Evolutionary conservation across 1,140 invertebrate species (phyloP), one percentile per base, ranked within the genome.

Genomic region (Drosophila bocqueti): DNA sequence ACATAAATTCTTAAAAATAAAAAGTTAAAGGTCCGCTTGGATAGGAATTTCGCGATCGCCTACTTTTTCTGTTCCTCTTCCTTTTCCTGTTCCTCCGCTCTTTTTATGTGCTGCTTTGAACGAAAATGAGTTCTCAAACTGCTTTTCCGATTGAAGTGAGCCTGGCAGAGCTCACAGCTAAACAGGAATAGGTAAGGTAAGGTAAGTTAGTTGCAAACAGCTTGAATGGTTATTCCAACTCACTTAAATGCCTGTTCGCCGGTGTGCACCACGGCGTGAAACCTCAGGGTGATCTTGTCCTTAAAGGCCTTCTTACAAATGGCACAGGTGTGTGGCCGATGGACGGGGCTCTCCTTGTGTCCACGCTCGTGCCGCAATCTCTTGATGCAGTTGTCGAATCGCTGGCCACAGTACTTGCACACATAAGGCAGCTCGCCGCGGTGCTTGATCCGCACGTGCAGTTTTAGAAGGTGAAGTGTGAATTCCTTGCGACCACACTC

Each of bases 211-310:
- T 29, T 26, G 1, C 11, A 5, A 31, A 43, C 0, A 18, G 10
- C 4, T 13, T 16, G 18, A 4, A 21, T 15, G 4, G 15, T 24
- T 0, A 31, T 7, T 3, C 8, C 0, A 54, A 76, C 76, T 45
- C 38, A 84, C 81, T 66, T 42, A n/a, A 77, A 84, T 36, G 81
- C 63, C 15, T 76, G 76, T 45, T 83, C 81, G 2, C 81, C 81
- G 6, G 81, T 80, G 24, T 84, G 81, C 1, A 80, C 73, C 8
- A 84, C 52, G 9, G 58, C 46, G 26, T 84, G 77, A 13, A 52
- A 38, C 11, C 61, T 69, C 9, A 83, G 64, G 18, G 47, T 42
- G 9, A 34, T 26, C 52, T 62, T 65, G 1, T 60, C 58, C 6
- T 34, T 52, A 6, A 84, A 84, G 1, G 31, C 42, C 46, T 84